These are phyloP conservation scores for Callithrix jacchus DNA, from an alignment of 2,113 vertebrate genomes.

Conservation along the genomic window DNA sequence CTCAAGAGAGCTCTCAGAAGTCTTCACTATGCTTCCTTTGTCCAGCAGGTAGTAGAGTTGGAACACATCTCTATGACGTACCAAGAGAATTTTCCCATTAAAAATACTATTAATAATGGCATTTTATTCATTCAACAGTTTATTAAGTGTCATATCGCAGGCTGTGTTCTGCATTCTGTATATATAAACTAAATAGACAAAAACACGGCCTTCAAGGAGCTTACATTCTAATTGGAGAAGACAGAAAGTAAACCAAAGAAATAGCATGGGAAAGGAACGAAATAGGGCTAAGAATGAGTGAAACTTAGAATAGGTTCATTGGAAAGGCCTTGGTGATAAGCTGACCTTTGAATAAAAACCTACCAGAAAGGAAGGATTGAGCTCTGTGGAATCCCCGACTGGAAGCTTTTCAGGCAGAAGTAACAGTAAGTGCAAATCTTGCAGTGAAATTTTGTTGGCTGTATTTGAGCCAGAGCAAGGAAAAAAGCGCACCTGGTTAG, in stretches of 20 bases:
- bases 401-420: not conserved
- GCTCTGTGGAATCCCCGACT: rapidly evolving
- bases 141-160: not conserved
- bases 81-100: not conserved
- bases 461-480: not conserved
- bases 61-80: not conserved
- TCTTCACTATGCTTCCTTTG: rapidly evolving
- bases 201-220: not conserved
- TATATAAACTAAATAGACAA: not conserved
- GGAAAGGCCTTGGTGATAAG: not conserved
- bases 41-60: not conserved
- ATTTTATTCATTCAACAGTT: not conserved
- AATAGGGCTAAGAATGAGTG: not conserved
- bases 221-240: not conserved
- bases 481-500: not conserved
- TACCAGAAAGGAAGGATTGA: not conserved
- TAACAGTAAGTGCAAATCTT: not conserved
- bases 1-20: not conserved
- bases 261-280: not conserved
- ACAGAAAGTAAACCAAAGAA: not conserved
- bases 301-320: not conserved
- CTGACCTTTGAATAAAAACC: not conserved
- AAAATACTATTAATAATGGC: not conserved
- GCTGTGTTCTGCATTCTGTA: not conserved
- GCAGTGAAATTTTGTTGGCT: not conserved